phyloP scores from a whole-genome alignment of 1,140 invertebrate genomes.

The Hesperophylax magnus region DNA sequence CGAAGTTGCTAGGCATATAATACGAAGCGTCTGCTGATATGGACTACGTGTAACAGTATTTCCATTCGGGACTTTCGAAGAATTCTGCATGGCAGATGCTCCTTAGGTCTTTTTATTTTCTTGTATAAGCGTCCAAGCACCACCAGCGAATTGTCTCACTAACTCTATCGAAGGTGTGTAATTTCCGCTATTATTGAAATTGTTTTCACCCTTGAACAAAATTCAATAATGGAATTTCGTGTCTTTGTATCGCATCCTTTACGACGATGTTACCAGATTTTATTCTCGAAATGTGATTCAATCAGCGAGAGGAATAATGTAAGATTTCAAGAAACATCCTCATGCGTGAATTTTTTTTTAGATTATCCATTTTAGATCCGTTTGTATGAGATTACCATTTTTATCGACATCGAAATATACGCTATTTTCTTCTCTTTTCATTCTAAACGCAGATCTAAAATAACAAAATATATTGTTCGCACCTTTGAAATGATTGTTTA shows the following conservation, averaged over 20 bases:
- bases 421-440: too few species aligned
- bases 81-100: conserved; percentile 25
- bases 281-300: conserved; percentile 31
- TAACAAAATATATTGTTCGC: too few species aligned
- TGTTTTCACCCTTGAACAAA: conserved; percentile 31
- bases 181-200: conserved; percentile 35
- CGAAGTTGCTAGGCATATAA: neutral
- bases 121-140: neutral
- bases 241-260: conserved; percentile 27
- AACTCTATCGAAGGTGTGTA: conserved; percentile 22
- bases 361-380: too few species aligned
- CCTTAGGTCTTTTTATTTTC: neutral
- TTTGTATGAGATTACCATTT: too few species aligned
- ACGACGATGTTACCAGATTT: conserved; percentile 13
- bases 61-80: neutral
- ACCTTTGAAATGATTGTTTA: too few species aligned
- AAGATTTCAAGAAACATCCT: neutral
- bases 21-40: neutral
- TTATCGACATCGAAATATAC: too few species aligned
- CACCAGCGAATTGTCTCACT: conserved; percentile 8
- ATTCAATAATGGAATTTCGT: conserved; percentile 33
- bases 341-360: neutral
- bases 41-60: neutral
- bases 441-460: too few species aligned
- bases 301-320: conserved; percentile 15